Evolutionary conservation across 2,888 invertebrate species (phyloP).

Genomic region (Meiosimyza decipiens): DNA sequence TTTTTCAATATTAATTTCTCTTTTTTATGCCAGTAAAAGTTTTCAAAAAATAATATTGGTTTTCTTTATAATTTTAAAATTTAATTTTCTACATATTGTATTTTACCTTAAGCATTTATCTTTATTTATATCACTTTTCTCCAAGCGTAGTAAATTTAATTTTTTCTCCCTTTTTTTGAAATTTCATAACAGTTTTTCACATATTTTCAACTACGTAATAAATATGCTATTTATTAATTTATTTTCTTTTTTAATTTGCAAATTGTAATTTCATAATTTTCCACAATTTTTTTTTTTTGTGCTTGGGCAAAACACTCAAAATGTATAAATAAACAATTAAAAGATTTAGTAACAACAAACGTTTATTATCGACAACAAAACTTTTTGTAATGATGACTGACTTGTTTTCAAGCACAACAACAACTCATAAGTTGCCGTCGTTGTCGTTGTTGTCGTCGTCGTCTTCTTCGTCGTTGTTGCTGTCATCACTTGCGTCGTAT

Average conservation of each 20-base stretch:
- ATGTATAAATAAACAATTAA: no score
- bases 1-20: background rate
- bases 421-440: constrained; percentile 10
- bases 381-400: constrained; percentile 36
- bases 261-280: background rate
- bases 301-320: background rate
- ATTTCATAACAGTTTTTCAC: no score
- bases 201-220: background rate
- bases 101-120: no score
- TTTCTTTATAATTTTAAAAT: no score
- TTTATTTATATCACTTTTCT: no score
- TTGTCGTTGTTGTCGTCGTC: constrained; percentile 16
- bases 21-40: background rate
- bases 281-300: background rate
- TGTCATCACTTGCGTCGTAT: constrained; percentile 20
- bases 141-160: no score
- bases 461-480: background rate
- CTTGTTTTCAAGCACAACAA: constrained; percentile 25
- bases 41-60: no score
- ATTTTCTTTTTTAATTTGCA: background rate
- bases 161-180: no score
- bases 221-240: background rate
- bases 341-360: background rate
- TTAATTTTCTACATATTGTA: no score
- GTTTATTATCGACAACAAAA: constrained; percentile 27